Base-by-base conservation (phyloP, 2,113 vertebrate species). In the Tympanuchus pallidicinctus region DNA sequence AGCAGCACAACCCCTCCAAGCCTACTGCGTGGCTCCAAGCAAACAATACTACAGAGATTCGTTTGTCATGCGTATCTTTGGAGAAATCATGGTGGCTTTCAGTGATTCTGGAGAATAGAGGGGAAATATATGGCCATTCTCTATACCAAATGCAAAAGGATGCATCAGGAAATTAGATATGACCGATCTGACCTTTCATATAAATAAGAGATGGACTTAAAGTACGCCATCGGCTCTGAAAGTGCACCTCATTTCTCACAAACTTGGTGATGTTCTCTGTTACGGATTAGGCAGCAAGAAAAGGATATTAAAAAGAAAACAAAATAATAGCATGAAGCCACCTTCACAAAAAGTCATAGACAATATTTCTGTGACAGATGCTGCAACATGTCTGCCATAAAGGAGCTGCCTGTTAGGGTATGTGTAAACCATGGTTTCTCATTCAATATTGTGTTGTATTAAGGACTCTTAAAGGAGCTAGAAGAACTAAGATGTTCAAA, bases 101-200 rank as follows among this genome's bases (percentile, higher is more conserved):
- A 57, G 57, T 78, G 80, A 90, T 76, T 63, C 52, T 88, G 70
- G 61, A 86, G 65, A 73, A 77, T 13, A 28, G 27, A 22, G 15
- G 34, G 50, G 63, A 86, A 91, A 74, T 52, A 67, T 60, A 61
- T 66, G 54, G 43, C 47, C 54, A 12, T 36, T 60, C 42, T 64
- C 73, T 76, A 48, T 42, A 85, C 28, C 7, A 82, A 90, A 94
- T 13, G 6, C 67, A 91, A 76, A 90, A 90, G 73, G 59, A 92
- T 92, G 72, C 88, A 67, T 36, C 77, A 94, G 93, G 91, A 97
- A 94, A 95, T 97, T 95, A 94, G 92, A 97, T 95, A 86, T 74
- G 91, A 96, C 88, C 90, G 54, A 61, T 24, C 43, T 93, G 92
- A 95, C 94, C 92, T 95, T 96, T 92, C 34, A 56, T 80, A 60